phyloP scores from a whole-genome alignment of 2,888 invertebrate genomes.

The Linnaemya tessellans region DNA sequence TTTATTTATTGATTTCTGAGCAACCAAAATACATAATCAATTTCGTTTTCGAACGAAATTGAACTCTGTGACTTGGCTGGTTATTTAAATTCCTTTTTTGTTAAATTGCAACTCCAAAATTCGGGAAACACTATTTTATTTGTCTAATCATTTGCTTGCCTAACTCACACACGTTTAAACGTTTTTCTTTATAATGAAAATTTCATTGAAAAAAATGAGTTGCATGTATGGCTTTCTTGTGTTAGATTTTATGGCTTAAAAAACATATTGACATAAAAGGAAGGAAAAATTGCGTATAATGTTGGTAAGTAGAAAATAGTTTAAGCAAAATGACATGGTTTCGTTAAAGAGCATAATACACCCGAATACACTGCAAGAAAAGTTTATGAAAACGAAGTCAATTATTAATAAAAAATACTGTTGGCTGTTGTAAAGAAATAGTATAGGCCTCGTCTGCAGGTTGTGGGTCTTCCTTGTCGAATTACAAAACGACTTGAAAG shows the following conservation, averaged over 20 bases:
- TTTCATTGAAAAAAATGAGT: slow-evolving; percentile 3
- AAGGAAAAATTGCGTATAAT: slow-evolving; percentile 23
- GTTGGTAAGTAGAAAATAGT: slow-evolving; percentile 40
- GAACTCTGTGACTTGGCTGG: too few species aligned
- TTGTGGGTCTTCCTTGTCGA: too few species aligned
- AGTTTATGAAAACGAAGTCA: neutral
- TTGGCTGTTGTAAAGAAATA: too few species aligned
- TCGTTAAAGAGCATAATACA: neutral
- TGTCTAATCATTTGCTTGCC: neutral
- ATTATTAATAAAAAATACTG: too few species aligned
- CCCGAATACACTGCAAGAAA: slow-evolving; percentile 6
- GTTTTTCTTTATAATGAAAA: slow-evolving; percentile 27
- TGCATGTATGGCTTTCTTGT: slow-evolving; percentile 6
- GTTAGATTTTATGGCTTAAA: slow-evolving; percentile 9
- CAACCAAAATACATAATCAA: too few species aligned
- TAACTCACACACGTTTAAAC: neutral
- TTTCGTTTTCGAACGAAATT: too few species aligned
- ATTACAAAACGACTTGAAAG: too few species aligned
- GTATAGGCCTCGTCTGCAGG: too few species aligned
- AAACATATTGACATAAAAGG: slow-evolving; percentile 56
- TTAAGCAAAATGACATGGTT: slow-evolving; percentile 20
- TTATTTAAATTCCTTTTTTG: too few species aligned
- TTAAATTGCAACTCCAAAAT: too few species aligned
- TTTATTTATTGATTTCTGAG: too few species aligned
- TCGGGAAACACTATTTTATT: neutral